A percentile compares a stretch with the other conserved stretches of the same genome.
phyloP scores from a whole-genome alignment of 2,888 invertebrate genomes.

The Myopa testacea region DNA sequence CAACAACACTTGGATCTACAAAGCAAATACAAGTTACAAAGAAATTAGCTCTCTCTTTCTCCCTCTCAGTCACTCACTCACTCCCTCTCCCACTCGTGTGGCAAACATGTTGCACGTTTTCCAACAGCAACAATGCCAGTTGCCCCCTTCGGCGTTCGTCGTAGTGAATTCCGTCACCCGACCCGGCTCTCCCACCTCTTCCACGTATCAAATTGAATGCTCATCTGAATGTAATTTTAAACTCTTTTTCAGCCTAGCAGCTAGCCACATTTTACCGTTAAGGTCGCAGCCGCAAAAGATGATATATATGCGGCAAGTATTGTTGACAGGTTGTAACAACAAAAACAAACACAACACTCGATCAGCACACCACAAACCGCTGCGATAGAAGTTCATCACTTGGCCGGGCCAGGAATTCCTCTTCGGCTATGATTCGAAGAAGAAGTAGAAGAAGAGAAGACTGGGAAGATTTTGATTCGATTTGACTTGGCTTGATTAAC shows the following conservation, averaged over 20 bases:
- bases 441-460: neutral
- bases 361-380: conserved; percentile 32
- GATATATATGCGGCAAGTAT: conserved; percentile 45
- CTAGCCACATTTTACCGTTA: conserved; percentile 57
- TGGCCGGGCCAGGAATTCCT: conserved; percentile 2
- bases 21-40: conserved; percentile 45
- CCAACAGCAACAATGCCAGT: conserved; percentile 7
- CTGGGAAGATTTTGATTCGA: neutral
- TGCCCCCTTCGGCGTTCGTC: conserved; percentile 33
- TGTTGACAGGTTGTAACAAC: conserved; percentile 36
- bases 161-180: conserved; percentile 5
- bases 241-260: conserved; percentile 43
- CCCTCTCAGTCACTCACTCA: neutral
- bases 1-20: conserved; percentile 61
- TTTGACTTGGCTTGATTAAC: conserved; percentile 31
- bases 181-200: neutral
- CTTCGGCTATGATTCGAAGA: conserved; percentile 25
- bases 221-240: conserved; percentile 39
- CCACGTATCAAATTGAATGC: conserved; percentile 11
- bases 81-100: neutral
- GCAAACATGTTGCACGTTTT: conserved; percentile 29
- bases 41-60: conserved; percentile 14
- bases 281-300: conserved; percentile 55
- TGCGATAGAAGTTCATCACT: conserved; percentile 33
- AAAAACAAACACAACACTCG: conserved; percentile 19